Percentiles rank a stretch among this genome's conserved stretches.
Evolutionary conservation across 2,113 vertebrate genomes (phyloP).

Genomic region (Stegostoma tigrinum): DNA sequence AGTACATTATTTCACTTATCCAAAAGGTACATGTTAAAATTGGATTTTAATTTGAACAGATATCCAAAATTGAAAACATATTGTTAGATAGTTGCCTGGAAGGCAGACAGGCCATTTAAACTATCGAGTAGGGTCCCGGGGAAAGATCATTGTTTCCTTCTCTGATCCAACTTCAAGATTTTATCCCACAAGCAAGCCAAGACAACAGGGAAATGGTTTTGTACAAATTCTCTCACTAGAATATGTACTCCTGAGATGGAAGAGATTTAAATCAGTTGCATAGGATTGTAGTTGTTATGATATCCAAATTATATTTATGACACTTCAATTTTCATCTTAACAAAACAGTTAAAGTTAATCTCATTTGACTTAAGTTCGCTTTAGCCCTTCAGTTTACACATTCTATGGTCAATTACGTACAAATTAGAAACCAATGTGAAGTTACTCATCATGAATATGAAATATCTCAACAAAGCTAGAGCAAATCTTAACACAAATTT

Average conservation of each 20-base stretch:
- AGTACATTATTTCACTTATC: neutral
- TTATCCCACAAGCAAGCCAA: neutral
- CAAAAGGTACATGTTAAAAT: neutral
- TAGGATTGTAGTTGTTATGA: neutral
- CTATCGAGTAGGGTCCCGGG: neutral
- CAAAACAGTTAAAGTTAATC: neutral
- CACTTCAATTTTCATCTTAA: neutral
- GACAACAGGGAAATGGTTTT: neutral
- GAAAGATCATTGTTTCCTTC: neutral
- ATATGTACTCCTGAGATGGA: neutral
- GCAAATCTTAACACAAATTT: neutral
- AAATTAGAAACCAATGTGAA: neutral
- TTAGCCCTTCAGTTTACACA: neutral
- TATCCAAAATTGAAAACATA: slow-evolving; percentile 32
- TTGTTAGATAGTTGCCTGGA: neutral
- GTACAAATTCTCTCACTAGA: neutral
- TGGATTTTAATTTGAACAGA: neutral
- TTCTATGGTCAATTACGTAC: neutral
- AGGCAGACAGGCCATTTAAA: neutral
- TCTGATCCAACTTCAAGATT: slow-evolving; percentile 10
- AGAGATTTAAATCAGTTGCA: neutral
- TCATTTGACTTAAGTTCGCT: no score
- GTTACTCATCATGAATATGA: neutral
- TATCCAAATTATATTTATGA: neutral
- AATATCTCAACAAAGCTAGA: neutral